These are phyloP conservation scores for Meles meles DNA, from an alignment of 2,113 vertebrate species.

Conservation along the genomic window DNA sequence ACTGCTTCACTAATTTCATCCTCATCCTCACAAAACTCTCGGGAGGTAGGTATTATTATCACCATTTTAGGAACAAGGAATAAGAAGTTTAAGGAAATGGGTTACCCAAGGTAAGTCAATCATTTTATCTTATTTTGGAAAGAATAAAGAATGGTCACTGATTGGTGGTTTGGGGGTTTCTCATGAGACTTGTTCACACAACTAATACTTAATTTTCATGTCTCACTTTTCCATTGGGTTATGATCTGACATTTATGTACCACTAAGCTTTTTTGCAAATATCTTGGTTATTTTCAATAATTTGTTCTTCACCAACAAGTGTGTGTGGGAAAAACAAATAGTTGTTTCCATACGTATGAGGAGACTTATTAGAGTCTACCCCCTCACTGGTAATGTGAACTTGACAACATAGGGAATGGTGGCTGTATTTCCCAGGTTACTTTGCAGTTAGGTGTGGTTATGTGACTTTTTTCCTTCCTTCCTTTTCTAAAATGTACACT, in stretches of 20 bases:
- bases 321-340: not conserved
- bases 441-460: not conserved
- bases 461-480: not conserved
- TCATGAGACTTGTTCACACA: not conserved
- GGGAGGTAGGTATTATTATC: not conserved
- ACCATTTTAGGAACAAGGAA: not conserved
- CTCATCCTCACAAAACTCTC: not conserved
- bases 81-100: not conserved
- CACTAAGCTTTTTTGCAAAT: not conserved
- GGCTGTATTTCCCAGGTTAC: not conserved
- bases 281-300: not conserved
- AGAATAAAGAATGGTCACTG: not conserved
- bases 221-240: not conserved
- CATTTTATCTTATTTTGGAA: not conserved
- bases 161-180: not conserved
- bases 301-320: not conserved
- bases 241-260: not conserved
- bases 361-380: not conserved
- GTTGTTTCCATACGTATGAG: not conserved
- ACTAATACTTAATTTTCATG: not conserved
- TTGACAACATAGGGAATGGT: fast-evolving
- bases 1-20: not conserved
- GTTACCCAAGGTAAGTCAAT: not conserved
- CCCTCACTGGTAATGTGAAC: not conserved
- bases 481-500: not conserved